Percentiles rank a stretch among this genome's conserved stretches.
phyloP scores from a whole-genome alignment of 2,797 vertebrate species.

The Anguilla pacifica region DNA sequence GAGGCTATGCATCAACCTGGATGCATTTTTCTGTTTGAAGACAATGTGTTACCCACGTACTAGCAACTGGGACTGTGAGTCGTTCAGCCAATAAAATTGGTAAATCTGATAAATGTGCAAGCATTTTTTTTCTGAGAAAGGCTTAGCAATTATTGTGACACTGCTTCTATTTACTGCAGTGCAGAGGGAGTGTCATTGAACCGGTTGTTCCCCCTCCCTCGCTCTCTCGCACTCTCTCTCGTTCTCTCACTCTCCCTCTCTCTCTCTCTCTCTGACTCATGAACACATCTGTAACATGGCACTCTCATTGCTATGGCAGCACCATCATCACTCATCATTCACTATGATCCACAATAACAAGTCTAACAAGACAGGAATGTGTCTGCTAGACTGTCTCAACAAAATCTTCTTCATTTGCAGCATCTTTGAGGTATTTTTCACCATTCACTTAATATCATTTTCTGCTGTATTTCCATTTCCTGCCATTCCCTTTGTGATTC shows the following conservation, averaged over 20 bases:
- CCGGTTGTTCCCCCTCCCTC: neutral
- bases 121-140: neutral
- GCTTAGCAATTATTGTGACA: neutral
- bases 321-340: neutral
- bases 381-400: neutral
- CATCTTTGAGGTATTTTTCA: neutral
- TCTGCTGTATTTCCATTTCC: neutral
- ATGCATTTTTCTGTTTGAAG: neutral
- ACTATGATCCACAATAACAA: neutral
- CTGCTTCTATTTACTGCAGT: constrained; percentile 1
- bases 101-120: neutral
- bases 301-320: neutral
- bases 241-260: constrained; percentile 15
- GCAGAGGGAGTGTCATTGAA: neutral
- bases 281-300: neutral
- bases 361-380: constrained; percentile 3
- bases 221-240: constrained; percentile 26
- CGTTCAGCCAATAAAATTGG: neutral
- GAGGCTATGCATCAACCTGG: neutral
- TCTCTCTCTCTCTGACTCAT: neutral
- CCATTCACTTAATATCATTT: neutral
- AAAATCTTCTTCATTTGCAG: neutral
- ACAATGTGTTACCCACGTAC: neutral
- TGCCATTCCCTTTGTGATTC: neutral
- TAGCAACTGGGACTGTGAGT: neutral